Percentiles rank a stretch among this genome's conserved stretches.
These are phyloP conservation scores for Harpalus rubripes DNA, from an alignment of 2,888 invertebrate species.

Conservation along the genomic window DNA sequence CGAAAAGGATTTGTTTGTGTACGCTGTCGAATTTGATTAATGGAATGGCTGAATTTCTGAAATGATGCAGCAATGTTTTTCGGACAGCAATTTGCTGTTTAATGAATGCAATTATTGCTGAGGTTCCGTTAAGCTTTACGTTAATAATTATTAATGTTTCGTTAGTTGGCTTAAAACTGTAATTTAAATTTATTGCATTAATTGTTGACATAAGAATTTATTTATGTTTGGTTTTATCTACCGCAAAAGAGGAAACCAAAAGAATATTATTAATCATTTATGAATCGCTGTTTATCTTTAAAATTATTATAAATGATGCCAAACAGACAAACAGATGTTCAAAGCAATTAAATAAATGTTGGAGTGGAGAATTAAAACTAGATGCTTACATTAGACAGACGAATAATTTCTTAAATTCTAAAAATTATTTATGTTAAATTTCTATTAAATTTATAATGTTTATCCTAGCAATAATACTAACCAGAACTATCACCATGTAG, in stretches of 20 bases:
- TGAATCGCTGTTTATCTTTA: not conserved
- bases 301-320: no score
- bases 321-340: no score
- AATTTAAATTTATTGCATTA: conserved; percentile 1
- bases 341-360: no score
- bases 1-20: conserved; percentile 15
- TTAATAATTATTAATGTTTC: conserved; percentile 33
- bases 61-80: conserved; percentile 18
- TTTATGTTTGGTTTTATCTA: conserved; percentile 6
- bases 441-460: no score
- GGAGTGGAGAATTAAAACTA: no score
- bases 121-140: not conserved
- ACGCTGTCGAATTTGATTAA: conserved; percentile 46
- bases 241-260: conserved; percentile 10
- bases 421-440: no score
- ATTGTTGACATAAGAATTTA: conserved; percentile 35
- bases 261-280: not conserved
- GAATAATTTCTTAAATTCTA: no score
- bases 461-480: no score
- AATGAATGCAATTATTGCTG: conserved; percentile 16
- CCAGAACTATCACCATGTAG: no score
- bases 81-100: conserved; percentile 13
- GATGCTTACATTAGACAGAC: no score
- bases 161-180: conserved; percentile 15
- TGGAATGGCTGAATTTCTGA: not conserved